Evolutionary conservation across 2,797 vertebrate species (phyloP), one percentile per base, ranked within the genome.

Genomic region (Botia kubotai): DNA sequence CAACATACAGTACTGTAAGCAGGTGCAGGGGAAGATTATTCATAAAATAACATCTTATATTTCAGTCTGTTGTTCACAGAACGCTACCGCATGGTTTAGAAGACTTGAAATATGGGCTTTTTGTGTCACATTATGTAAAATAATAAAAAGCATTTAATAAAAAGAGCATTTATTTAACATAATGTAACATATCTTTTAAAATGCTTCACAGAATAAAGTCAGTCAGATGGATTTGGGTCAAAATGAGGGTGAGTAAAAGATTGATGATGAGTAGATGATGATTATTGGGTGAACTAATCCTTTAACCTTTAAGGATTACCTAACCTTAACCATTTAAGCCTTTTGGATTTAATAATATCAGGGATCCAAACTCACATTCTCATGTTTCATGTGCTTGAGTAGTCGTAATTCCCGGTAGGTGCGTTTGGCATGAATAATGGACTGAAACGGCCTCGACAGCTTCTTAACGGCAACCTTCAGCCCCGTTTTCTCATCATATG

Each of bases 331-430:
- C 26, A 16, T 63, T 63, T 63, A 16, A 33, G 23, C 23, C 23
- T 52, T 36, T n/a, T 63, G 26, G 21, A 29, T 62, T 66, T 58
- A 17, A 57, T 48, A 84, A 77, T 13, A 79, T 17, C 19, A 79
- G 36, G 68, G 26, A 75, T 70, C 85, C 60, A 52, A 6, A 95
- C 97, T 96, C 85, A 98, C 98, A 39, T 99, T 99, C 93, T 99
- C 98, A 2, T 99, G 98, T 77, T 98, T 98, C 97, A 99, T 99
- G 88, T 99, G 98, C 87, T 98, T 98, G 7, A 99, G 95, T 23
- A 99, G 91, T 69, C 97, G 94, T 62, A 99, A 92, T 87, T 99
- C 98, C 87, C 97, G 92, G 91, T 99, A 99, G 2, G 97, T 98
- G 85, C 98, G 95, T 83, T 99, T 99, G 87, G 97, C 97, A 0